Evolutionary conservation across 1,140 invertebrate species (phyloP).

Genomic region (Belonocnema kinseyi): DNA sequence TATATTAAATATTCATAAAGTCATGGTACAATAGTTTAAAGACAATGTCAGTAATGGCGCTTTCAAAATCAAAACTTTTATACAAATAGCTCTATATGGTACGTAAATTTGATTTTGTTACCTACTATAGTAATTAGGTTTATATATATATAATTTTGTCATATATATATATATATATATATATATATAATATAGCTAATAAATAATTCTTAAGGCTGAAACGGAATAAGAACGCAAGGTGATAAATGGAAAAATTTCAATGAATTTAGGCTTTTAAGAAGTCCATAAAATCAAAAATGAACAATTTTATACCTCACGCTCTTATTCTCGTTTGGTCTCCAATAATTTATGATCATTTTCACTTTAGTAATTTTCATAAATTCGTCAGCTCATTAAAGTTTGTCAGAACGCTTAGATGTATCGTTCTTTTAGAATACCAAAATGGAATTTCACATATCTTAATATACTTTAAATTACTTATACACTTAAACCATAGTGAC

Average conservation of each 20-base stretch:
- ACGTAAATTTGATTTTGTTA: constrained; percentile 49
- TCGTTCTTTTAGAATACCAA: neutral
- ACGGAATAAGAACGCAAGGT: constrained; percentile 31
- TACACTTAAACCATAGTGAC: constrained; percentile 42
- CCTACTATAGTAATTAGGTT: constrained; percentile 55
- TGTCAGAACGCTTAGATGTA: neutral
- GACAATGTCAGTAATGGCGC: neutral
- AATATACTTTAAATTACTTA: constrained; percentile 39
- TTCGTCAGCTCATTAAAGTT: constrained; percentile 21
- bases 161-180: too few relatives aligned
- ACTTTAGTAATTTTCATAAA: constrained; percentile 18
- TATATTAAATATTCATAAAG: constrained; percentile 6
- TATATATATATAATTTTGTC: constrained; percentile 49
- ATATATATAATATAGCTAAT: constrained; percentile 54
- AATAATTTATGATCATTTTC: constrained; percentile 27
- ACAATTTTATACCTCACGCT: constrained; percentile 33
- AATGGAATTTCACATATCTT: constrained; percentile 12
- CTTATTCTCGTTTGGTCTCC: constrained; percentile 8
- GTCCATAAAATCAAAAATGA: constrained; percentile 28
- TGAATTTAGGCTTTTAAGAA: neutral
- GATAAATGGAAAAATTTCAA: too few relatives aligned
- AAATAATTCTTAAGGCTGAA: constrained; percentile 54
- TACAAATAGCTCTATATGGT: constrained; percentile 31
- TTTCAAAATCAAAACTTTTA: constrained; percentile 33
- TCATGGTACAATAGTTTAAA: neutral